phyloP scores from a whole-genome alignment of 2,113 vertebrate species.

The Etheostoma spectabile region DNA sequence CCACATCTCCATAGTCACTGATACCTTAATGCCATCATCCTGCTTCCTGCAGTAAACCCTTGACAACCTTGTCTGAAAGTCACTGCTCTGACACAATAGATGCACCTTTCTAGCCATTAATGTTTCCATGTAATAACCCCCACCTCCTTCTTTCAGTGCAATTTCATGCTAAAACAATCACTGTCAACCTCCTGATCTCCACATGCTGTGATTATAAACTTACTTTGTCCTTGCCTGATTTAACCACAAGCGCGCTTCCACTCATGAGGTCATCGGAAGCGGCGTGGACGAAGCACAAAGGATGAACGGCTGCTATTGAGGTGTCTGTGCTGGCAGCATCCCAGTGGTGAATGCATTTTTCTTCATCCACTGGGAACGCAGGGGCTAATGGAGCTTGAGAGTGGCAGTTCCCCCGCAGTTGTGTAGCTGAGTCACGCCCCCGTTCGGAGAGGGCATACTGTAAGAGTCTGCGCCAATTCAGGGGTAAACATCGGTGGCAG shows the following conservation, averaged over 20 bases:
- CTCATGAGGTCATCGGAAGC: conserved; percentile 43
- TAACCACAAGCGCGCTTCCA: not conserved
- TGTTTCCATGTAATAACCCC: conserved; percentile 19
- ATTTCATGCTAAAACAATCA: conserved; percentile 46
- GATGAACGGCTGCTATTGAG: conserved; percentile 63
- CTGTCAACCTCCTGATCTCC: conserved; percentile 31
- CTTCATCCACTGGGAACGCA: conserved; percentile 73
- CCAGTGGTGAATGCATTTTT: conserved; percentile 74
- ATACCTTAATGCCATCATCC: conserved; percentile 20
- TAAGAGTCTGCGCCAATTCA: conserved; percentile 61
- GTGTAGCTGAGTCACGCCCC: conserved; percentile 71
- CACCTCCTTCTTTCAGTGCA: conserved; percentile 22
- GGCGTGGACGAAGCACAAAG: conserved; percentile 28
- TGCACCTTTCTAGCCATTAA: not conserved
- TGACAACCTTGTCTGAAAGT: conserved; percentile 34
- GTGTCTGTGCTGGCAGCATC: conserved; percentile 55
- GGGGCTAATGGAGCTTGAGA: conserved; percentile 81
- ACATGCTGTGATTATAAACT: conserved; percentile 52
- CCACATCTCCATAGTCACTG: conserved; percentile 37
- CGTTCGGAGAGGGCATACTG: conserved; percentile 67
- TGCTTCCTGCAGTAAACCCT: conserved; percentile 14
- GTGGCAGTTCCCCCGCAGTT: conserved; percentile 70
- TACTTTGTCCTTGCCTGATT: conserved; percentile 44
- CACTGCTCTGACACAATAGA: not conserved
- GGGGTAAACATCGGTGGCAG: conserved; percentile 72